phyloP scores from a whole-genome alignment of 2,113 vertebrate species.

The Orcinus orca region DNA sequence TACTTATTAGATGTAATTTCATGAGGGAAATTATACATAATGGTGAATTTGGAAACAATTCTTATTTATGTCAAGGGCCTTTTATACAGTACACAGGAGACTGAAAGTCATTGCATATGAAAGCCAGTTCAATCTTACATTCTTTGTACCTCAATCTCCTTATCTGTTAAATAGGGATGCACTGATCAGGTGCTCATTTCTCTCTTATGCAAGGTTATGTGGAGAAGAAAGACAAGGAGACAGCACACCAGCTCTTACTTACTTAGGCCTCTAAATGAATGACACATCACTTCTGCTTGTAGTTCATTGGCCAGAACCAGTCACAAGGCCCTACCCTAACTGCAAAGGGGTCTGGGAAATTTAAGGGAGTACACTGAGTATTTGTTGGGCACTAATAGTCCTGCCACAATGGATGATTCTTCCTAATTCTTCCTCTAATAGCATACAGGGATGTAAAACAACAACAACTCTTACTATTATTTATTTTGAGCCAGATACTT shows the following conservation, averaged over 20 bases:
- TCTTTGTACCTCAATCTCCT: neutral
- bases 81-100: neutral
- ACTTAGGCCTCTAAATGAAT: neutral
- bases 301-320: neutral
- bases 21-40: neutral
- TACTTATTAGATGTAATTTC: neutral
- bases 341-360: conserved; percentile 9
- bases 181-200: neutral
- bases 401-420: neutral
- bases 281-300: neutral
- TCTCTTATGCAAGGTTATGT: neutral
- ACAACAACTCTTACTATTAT: neutral
- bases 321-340: neutral
- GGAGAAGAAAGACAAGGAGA: neutral
- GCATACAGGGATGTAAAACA: neutral
- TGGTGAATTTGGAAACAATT: neutral
- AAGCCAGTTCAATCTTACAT: neutral
- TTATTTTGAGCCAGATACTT: neutral
- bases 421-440: neutral
- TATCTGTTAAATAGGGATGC: neutral
- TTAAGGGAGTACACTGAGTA: neutral
- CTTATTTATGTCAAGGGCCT: neutral
- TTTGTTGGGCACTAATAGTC: neutral
- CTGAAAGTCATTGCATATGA: neutral
- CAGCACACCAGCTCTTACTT: neutral